Evolutionary conservation across 2,797 vertebrate species (phyloP), one percentile per base, ranked within the genome.

Genomic region (Malacoraja senta): DNA sequence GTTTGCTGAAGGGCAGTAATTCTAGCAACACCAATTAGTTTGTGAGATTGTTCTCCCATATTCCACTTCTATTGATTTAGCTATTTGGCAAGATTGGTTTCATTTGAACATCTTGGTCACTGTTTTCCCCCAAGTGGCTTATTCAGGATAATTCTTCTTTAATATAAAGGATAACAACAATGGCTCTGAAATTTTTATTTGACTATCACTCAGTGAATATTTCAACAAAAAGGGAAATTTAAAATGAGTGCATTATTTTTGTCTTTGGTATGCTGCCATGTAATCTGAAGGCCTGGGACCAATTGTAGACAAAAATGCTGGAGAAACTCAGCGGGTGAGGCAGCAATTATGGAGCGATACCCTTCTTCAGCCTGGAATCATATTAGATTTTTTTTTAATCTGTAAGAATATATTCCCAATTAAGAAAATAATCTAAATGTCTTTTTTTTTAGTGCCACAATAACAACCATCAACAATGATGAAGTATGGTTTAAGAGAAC

Each of bases 401-500:
- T 74, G 10, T 91, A 44, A 74, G 10, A 74, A 91, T 74, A 35
- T 91, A 13, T 74, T 91, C 35, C 35, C 68, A 91, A 24, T 35
- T 35, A 88, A 88, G 63, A 35, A n/a, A 88, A 74, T 92, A 76
- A 92, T 26, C 26, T 76, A 72, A 44, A n/a, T 76, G 44, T 76
- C 38, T 92, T 71, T 74, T 29, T 94, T 94, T 95, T 93, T 96
- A 99, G 99, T 95, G 99, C 98, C 94, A 95, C 98, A 97, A 99
- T 99, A 97, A 99, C 99, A 95, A 98, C 98, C 94, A 97, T 99
- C 97, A 99, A 99, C 97, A 98, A 98, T 63, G 98, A 99, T 94
- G 99, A 99, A 97, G 98, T 99, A 94, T 99, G 98, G 98, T 99
- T 99, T 97, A 99, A 99, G 95, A 98, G 98, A 32, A 96, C 98